Evolutionary conservation across 2,888 invertebrate species (phyloP).

Genomic region (Nycteola revayana): DNA sequence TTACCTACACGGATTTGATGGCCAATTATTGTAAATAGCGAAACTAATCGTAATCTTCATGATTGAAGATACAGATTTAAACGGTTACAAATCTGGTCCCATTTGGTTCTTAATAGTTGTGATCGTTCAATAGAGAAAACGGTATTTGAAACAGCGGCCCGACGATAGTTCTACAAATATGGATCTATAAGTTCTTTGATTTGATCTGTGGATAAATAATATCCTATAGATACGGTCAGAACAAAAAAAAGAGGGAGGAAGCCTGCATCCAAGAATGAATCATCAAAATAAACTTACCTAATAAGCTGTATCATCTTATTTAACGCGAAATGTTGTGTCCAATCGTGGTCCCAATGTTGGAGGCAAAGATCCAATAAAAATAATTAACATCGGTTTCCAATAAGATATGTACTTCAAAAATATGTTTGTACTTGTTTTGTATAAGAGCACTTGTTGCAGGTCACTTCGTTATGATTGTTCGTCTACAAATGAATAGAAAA

Average conservation of each 20-base stretch:
- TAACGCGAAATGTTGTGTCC: constrained; percentile 52
- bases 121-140: too few species aligned
- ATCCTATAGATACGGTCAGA: too few species aligned
- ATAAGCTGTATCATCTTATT: constrained; percentile 67
- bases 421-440: constrained; percentile 47
- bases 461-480: constrained; percentile 49
- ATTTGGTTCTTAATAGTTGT: too few species aligned
- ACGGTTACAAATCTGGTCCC: too few species aligned
- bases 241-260: too few species aligned
- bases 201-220: too few species aligned
- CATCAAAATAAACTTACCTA: constrained; percentile 58
- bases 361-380: constrained; percentile 39
- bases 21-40: constrained; percentile 11
- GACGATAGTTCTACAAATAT: too few species aligned
- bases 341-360: constrained; percentile 34
- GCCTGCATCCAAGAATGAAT: too few species aligned
- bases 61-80: too few species aligned
- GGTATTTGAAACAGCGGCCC: too few species aligned
- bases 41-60: too few species aligned
- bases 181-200: too few species aligned
- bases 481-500: constrained; percentile 42
- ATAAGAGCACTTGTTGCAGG: constrained; percentile 60
- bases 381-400: constrained; percentile 29
- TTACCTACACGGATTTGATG: constrained; percentile 22
- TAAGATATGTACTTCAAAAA: constrained; percentile 37